These are phyloP conservation scores for Camelus bactrianus DNA, from an alignment of 2,113 vertebrate species.

Conservation along the genomic window DNA sequence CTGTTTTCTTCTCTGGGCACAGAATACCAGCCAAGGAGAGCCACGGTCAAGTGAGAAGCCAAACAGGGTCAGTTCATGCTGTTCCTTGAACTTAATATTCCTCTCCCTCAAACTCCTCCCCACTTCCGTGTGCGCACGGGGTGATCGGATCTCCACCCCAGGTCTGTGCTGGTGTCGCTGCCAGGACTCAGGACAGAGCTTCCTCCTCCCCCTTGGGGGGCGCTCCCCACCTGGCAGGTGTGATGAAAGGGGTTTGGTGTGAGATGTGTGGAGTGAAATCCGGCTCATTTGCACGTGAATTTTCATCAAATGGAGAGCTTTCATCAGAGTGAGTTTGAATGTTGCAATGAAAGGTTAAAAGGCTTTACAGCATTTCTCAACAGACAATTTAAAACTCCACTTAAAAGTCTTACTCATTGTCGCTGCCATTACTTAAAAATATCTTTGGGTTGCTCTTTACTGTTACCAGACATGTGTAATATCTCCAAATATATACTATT, in stretches of 20 bases:
- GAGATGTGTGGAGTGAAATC: background rate
- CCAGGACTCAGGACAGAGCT: background rate
- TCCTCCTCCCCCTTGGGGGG: background rate
- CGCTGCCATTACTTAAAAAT: background rate
- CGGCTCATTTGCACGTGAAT: background rate
- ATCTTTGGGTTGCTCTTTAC: background rate
- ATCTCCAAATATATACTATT: background rate
- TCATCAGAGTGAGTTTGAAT: background rate
- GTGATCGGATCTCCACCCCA: background rate
- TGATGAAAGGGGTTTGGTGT: constrained; percentile 70
- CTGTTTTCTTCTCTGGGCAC: background rate
- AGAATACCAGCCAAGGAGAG: constrained; percentile 34
- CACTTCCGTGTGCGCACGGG: background rate
- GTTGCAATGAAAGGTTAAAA: background rate
- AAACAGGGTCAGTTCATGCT: background rate
- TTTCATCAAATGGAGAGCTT: background rate
- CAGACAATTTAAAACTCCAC: background rate
- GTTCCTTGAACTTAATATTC: background rate
- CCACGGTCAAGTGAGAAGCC: background rate
- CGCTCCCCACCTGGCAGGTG: constrained; percentile 18
- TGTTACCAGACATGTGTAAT: background rate
- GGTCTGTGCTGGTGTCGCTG: background rate
- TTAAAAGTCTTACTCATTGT: background rate
- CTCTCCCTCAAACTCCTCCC: background rate
- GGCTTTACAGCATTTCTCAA: background rate